phyloP scores from a whole-genome alignment of 2,888 invertebrate species.

The Eilema sororculum region DNA sequence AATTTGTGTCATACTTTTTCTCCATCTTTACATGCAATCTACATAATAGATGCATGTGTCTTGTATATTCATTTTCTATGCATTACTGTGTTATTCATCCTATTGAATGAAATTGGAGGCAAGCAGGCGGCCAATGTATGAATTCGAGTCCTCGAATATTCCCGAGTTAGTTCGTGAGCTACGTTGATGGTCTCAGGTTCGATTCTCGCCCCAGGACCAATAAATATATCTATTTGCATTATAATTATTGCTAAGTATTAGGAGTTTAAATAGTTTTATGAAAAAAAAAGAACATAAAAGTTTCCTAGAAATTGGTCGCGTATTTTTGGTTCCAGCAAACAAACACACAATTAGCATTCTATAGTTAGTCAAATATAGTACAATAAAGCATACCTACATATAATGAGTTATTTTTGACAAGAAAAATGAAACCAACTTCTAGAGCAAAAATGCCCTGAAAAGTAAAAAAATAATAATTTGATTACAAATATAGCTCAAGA shows the following conservation, averaged over 20 bases:
- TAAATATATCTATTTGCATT: background rate
- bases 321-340: background rate
- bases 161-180: no score
- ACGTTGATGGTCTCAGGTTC: no score
- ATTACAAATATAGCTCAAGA: no score
- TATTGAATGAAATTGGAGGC: background rate
- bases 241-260: background rate
- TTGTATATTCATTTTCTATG: background rate
- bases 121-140: background rate
- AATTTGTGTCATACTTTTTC: constrained; percentile 8
- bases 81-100: background rate
- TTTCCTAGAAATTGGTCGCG: no score
- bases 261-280: background rate
- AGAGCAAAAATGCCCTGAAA: no score
- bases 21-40: background rate
- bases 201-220: background rate
- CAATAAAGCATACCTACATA: background rate
- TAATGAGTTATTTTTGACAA: no score
- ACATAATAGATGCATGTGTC: background rate
- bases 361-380: background rate
- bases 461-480: no score
- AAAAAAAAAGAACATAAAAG: background rate
- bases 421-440: no score
- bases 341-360: background rate
- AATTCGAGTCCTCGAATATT: no score